Evolutionary conservation across 1,140 invertebrate species (phyloP).

Genomic region (Akabosia matsudoensis): DNA sequence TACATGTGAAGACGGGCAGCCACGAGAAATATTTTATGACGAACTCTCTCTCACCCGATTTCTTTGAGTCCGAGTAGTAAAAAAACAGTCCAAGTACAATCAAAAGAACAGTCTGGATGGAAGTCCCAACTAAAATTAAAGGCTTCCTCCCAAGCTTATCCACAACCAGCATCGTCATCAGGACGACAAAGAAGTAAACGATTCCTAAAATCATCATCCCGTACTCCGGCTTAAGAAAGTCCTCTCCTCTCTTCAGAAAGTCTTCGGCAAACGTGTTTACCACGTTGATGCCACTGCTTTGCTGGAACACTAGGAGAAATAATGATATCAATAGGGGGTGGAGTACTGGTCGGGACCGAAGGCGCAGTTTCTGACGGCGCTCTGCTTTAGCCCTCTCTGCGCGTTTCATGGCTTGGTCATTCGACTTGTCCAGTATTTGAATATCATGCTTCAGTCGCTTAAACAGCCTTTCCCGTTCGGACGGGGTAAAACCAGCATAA

Average conservation of each 20-base stretch:
- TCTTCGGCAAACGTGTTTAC: not conserved
- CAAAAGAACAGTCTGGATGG: not conserved
- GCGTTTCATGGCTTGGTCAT: not conserved
- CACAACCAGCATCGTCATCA: not conserved
- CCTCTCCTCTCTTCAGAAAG: not conserved
- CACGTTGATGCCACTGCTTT: not conserved
- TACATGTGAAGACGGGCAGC: not conserved
- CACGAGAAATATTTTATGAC: not conserved
- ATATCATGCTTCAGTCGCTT: not conserved
- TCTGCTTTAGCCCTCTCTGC: not conserved
- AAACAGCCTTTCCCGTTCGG: not conserved
- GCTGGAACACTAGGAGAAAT: not conserved
- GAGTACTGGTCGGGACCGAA: not conserved
- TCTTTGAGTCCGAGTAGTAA: not conserved
- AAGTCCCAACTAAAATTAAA: not conserved
- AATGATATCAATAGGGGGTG: not conserved
- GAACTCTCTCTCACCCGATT: not conserved
- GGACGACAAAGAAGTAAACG: not conserved
- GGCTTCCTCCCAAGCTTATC: not conserved
- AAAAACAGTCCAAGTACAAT: not conserved
- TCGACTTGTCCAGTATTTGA: not conserved
- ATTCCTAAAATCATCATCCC: not conserved
- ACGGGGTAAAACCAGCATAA: not conserved
- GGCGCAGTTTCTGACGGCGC: not conserved
- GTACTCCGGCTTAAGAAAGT: not conserved